Evolutionary conservation across 2,113 vertebrate genomes (phyloP).

Genomic region (Cebidichthys violaceus): DNA sequence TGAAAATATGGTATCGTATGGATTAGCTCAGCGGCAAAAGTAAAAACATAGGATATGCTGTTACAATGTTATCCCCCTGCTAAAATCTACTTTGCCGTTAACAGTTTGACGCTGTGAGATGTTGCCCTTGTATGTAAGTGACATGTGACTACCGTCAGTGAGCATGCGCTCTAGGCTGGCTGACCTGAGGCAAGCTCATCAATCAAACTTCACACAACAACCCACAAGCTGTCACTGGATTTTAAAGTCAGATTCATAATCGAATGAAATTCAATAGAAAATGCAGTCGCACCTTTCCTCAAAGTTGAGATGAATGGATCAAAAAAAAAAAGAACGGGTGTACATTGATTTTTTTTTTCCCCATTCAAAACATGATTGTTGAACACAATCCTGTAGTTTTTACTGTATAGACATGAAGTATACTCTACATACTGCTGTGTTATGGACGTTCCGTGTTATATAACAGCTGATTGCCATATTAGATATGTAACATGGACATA

Average conservation of each 20-base stretch:
- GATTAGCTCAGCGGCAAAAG: slow-evolving; percentile 15
- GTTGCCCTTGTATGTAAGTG: background rate
- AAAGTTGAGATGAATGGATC: background rate
- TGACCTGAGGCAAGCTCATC: slow-evolving; percentile 84
- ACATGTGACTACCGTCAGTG: background rate
- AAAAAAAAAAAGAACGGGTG: background rate
- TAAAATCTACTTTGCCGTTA: background rate
- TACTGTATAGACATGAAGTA: slow-evolving; percentile 6
- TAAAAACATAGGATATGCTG: background rate
- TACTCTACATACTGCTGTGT: slow-evolving; percentile 36
- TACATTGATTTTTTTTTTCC: background rate
- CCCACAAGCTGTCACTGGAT: background rate
- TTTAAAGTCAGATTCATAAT: background rate
- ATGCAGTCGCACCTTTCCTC: background rate
- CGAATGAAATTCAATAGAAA: background rate
- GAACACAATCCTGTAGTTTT: slow-evolving; percentile 18
- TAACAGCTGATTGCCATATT: slow-evolving; percentile 32
- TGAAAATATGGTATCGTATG: background rate
- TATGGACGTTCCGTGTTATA: slow-evolving; percentile 40
- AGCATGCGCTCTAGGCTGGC: slow-evolving; percentile 86
- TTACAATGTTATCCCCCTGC: background rate
- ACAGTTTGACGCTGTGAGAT: background rate
- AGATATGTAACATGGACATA: slow-evolving; percentile 15
- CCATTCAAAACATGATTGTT: background rate
- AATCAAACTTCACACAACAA: slow-evolving; percentile 19